phyloP scores from a whole-genome alignment of 2,888 invertebrate genomes.

The Ormyrus labotus region DNA sequence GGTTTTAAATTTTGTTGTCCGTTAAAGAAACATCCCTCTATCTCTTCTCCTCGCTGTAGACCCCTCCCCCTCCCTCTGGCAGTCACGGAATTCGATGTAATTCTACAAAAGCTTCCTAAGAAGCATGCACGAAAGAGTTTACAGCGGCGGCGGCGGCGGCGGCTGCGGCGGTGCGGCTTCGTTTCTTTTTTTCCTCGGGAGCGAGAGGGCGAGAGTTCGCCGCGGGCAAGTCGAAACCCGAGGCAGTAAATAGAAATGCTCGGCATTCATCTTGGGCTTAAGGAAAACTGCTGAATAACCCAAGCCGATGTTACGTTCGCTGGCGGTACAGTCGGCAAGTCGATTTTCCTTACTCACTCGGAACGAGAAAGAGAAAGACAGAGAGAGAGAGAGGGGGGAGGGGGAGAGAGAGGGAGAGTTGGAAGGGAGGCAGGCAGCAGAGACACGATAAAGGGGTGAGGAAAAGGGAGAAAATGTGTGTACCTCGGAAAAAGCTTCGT shows the following conservation, averaged over 20 bases:
- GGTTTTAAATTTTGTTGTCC: constrained; percentile 15
- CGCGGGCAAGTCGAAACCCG: background rate
- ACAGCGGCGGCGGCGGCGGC: background rate
- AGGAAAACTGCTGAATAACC: constrained; percentile 54
- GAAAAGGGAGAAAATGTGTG: constrained; percentile 19
- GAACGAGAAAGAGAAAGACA: constrained; percentile 2
- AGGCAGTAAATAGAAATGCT: constrained; percentile 47
- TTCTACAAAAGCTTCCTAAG: constrained; percentile 32
- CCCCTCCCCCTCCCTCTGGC: too few relatives aligned
- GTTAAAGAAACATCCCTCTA: constrained; percentile 25
- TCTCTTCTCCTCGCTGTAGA: background rate
- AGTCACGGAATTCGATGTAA: constrained; percentile 28
- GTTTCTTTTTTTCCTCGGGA: background rate
- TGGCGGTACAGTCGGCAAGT: constrained; percentile 23
- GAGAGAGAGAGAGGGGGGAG: background rate
- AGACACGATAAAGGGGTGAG: background rate
- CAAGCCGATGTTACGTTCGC: constrained; percentile 14
- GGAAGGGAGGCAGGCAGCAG: background rate
- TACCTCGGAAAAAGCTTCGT: constrained; percentile 26
- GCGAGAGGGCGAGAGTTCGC: background rate
- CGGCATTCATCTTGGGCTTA: constrained; percentile 52
- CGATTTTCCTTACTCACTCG: constrained; percentile 38
- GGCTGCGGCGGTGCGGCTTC: background rate
- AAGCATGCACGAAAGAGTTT: constrained; percentile 23
- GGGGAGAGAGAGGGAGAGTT: constrained; percentile 1